Percentiles rank a stretch among this genome's conserved stretches.
Evolutionary conservation across 1,140 invertebrate genomes (phyloP).

Genomic region (Diabrotica undecimpunctata): DNA sequence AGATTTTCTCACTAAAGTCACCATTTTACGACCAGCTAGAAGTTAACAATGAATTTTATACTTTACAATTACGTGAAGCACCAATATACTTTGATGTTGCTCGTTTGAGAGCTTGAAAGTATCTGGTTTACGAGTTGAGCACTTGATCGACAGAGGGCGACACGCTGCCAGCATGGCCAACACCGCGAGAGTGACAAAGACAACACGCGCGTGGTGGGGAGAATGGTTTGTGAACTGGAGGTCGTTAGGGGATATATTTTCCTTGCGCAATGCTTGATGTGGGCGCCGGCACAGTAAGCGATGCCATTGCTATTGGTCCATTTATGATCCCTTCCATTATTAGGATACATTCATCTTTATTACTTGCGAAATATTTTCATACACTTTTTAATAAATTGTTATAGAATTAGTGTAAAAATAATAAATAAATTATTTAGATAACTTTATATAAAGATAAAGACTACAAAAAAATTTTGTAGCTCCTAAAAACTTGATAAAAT

Average conservation of each 20-base stretch:
- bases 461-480: no score
- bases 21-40: no score
- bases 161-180: slow-evolving; percentile 24
- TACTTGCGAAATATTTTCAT: slow-evolving; percentile 20
- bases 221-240: slow-evolving; percentile 24
- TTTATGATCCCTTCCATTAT: slow-evolving; percentile 44
- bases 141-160: slow-evolving; percentile 39
- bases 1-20: no score
- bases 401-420: no score
- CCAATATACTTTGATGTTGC: slow-evolving; percentile 45
- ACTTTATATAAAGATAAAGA: no score
- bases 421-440: no score
- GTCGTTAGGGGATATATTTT: slow-evolving; percentile 36
- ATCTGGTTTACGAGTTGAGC: slow-evolving; percentile 39
- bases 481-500: no score
- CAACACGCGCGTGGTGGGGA: slow-evolving; percentile 27
- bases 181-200: slow-evolving; percentile 29
- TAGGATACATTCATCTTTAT: slow-evolving; percentile 28
- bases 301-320: slow-evolving; percentile 45
- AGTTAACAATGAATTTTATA: background rate
- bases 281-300: slow-evolving; percentile 44
- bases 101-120: slow-evolving; percentile 41
- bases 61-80: slow-evolving; percentile 38
- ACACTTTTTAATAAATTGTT: no score
- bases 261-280: slow-evolving; percentile 43